Conservation (phyloP, 1,140 invertebrate species). For the Euura saliciscinereae region DNA sequence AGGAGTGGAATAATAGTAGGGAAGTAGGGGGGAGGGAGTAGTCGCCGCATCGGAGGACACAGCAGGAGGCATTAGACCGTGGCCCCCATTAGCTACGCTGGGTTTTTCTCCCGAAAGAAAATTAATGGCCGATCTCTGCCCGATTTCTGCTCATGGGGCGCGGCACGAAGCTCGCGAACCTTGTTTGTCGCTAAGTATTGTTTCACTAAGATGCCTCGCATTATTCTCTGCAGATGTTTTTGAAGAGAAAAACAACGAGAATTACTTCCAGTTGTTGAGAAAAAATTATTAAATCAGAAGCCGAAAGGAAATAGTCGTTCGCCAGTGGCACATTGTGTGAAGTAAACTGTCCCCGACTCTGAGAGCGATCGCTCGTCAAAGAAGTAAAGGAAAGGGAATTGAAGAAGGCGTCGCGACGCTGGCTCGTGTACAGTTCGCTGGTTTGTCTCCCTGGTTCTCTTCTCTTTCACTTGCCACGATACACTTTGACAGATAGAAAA, state of each 20-base stretch:
- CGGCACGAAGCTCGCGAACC: not conserved
- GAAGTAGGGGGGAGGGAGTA: constrained; percentile 26
- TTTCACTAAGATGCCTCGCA: not conserved
- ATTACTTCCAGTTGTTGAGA: too few species aligned
- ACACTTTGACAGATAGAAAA: constrained; percentile 49
- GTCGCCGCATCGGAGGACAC: constrained; percentile 37
- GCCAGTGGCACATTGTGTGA: too few species aligned
- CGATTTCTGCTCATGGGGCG: not conserved
- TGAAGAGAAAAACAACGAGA: too few species aligned
- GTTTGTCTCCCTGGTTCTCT: not conserved
- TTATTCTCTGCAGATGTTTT: not conserved
- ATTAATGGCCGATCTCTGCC: constrained; percentile 53
- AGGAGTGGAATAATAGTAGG: constrained; percentile 47
- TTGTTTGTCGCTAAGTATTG: not conserved
- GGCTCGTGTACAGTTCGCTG: not conserved
- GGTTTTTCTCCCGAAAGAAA: constrained; percentile 54
- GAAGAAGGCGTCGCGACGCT: not conserved
- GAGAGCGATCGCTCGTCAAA: too few species aligned
- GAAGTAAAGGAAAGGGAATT: not conserved
- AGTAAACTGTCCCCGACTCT: too few species aligned
- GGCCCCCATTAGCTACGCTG: constrained; percentile 54
- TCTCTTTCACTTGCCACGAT: constrained; percentile 7
- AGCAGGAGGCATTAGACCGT: constrained; percentile 59
- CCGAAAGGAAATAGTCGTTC: too few species aligned
- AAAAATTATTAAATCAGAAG: too few species aligned